Conservation (phyloP, 1,140 invertebrate genomes). For the Drosophila pachea region DNA sequence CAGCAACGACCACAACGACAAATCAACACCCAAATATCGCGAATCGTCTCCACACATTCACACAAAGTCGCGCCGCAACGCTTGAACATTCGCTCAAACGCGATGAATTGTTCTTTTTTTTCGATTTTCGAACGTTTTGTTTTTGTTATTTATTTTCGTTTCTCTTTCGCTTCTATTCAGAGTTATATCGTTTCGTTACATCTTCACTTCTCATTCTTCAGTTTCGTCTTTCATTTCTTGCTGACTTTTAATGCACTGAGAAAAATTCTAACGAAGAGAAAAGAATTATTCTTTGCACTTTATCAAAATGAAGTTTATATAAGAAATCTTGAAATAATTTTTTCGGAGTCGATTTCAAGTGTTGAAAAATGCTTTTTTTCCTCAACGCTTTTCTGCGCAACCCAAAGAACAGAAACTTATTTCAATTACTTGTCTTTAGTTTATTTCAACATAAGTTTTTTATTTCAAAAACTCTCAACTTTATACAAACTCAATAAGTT, state of each 20-base stretch:
- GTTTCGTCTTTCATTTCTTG: constrained; percentile 35
- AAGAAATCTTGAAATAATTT: constrained; percentile 33
- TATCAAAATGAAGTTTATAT: constrained; percentile 34
- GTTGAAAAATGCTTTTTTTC: constrained; percentile 49
- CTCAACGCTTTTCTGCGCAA: constrained; percentile 44
- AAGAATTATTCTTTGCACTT: constrained; percentile 64
- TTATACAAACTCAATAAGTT: constrained; percentile 47
- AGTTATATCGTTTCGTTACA: constrained; percentile 3
- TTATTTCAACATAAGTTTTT: constrained; percentile 35
- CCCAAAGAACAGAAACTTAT: constrained; percentile 34
- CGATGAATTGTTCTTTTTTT: constrained; percentile 14
- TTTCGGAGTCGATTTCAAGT: constrained; percentile 46
- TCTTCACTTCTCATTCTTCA: not conserved
- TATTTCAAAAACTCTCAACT: constrained; percentile 43
- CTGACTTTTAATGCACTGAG: constrained; percentile 63
- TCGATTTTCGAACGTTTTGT: constrained; percentile 13
- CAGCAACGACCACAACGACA: constrained; percentile 12
- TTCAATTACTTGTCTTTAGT: constrained; percentile 32
- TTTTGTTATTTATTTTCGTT: constrained; percentile 5
- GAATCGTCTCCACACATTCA: constrained; percentile 7
- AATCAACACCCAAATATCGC: constrained; percentile 11
- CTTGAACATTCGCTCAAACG: constrained; percentile 35
- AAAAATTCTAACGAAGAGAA: constrained; percentile 27
- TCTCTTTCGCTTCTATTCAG: constrained; percentile 25
- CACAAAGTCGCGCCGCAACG: constrained; percentile 37